Percentiles rank a stretch among this genome's conserved stretches.
These are phyloP conservation scores for Cryptoblepharus egeriae DNA, from an alignment of 2,797 vertebrate species.

Conservation along the genomic window DNA sequence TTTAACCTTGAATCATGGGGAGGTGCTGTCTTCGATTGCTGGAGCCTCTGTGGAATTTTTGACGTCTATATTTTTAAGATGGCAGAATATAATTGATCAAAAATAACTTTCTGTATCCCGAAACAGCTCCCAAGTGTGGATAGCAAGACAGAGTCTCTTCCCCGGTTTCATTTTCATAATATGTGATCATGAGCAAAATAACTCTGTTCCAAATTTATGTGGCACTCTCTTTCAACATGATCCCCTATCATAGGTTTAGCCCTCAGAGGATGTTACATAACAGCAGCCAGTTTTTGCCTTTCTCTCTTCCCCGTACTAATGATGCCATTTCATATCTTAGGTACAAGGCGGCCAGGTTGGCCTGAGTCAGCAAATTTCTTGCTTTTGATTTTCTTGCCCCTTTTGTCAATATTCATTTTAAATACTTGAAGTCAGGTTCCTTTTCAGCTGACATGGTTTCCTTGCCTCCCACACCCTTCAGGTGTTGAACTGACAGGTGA, in stretches of 20 bases:
- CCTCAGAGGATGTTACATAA: conserved; percentile 56
- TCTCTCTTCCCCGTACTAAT: conserved; percentile 66
- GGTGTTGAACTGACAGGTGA: conserved; percentile 75
- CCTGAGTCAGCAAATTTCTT: conserved; percentile 75
- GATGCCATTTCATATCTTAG: conserved; percentile 70
- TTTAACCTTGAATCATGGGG: not conserved
- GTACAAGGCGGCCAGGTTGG: conserved; percentile 60
- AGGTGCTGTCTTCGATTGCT: not conserved
- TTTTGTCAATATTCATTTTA: conserved; percentile 79
- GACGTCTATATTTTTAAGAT: not conserved
- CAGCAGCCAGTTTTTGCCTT: conserved; percentile 58
- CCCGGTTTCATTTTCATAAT: not conserved
- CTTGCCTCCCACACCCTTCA: conserved; percentile 63
- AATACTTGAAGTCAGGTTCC: conserved; percentile 75
- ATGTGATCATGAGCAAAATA: not conserved
- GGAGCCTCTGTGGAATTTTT: not conserved
- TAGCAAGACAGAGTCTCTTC: not conserved
- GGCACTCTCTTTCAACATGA: not conserved
- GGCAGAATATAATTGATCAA: not conserved
- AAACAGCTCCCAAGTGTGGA: not conserved
- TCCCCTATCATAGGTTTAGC: not conserved
- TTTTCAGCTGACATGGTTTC: conserved; percentile 77
- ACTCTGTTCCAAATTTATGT: not conserved
- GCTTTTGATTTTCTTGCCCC: conserved; percentile 69
- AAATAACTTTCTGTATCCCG: not conserved